These are phyloP conservation scores for Micrastur ruficollis DNA, from an alignment of 2,797 vertebrate species.

Conservation along the genomic window DNA sequence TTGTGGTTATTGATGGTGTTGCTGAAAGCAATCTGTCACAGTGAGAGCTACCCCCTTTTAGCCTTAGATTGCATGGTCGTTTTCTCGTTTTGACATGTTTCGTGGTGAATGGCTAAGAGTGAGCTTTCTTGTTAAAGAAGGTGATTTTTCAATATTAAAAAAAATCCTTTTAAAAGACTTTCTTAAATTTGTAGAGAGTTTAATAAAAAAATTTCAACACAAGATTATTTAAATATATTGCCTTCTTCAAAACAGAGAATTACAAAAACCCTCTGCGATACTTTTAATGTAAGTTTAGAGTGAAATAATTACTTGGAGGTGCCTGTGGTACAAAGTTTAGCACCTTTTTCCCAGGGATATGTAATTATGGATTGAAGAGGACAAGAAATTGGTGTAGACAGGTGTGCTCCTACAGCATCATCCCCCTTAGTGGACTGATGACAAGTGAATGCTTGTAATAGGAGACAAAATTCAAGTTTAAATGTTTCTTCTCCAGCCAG, in stretches of 20 bases:
- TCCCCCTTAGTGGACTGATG: background rate
- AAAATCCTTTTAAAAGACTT: background rate
- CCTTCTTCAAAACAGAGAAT: background rate
- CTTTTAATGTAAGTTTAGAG: background rate
- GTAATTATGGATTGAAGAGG: background rate
- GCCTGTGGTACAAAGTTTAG: background rate
- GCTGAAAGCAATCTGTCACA: slow-evolving; percentile 50
- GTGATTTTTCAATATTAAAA: background rate
- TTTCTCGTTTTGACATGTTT: background rate
- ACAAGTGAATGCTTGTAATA: background rate
- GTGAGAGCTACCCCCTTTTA: slow-evolving; percentile 13
- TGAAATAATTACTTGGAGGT: background rate
- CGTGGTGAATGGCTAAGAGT: background rate
- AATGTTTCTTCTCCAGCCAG: background rate
- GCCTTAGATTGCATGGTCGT: background rate
- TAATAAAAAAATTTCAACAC: background rate
- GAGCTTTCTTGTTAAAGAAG: background rate
- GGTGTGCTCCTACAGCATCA: background rate
- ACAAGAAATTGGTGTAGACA: background rate
- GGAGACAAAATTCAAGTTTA: background rate
- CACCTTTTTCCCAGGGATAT: background rate
- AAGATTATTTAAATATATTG: background rate
- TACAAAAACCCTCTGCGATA: background rate
- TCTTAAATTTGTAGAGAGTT: background rate
- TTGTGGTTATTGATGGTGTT: slow-evolving; percentile 30